Evolutionary conservation across 2,113 vertebrate genomes (phyloP).

Genomic region (Triplophysa tibetana): DNA sequence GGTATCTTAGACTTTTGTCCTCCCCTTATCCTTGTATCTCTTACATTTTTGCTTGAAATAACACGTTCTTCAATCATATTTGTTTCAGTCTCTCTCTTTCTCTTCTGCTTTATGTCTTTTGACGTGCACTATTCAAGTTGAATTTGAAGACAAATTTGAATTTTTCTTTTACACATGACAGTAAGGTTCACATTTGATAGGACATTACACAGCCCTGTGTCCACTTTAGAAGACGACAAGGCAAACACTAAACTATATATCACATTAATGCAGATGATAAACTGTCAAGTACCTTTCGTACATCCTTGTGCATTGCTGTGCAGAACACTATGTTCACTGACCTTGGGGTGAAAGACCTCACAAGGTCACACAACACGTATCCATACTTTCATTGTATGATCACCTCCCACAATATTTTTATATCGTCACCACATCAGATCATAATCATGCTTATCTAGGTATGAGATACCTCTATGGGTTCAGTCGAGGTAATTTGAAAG

Average conservation of each 20-base stretch:
- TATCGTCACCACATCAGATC: background rate
- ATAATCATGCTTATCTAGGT: background rate
- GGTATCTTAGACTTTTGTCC: too few relatives aligned
- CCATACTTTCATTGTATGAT: background rate
- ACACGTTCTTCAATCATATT: too few relatives aligned
- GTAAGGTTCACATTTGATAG: background rate
- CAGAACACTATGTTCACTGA: slow-evolving; percentile 45
- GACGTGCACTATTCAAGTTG: background rate
- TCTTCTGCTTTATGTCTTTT: background rate
- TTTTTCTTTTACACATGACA: background rate
- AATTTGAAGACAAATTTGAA: background rate
- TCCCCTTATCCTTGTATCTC: too few relatives aligned
- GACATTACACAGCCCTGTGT: slow-evolving; percentile 4
- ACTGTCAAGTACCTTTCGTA: background rate
- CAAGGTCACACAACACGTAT: background rate
- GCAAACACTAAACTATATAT: background rate
- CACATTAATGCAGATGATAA: background rate
- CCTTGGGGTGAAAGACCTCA: slow-evolving; percentile 22
- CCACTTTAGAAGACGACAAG: background rate
- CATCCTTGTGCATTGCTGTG: slow-evolving; percentile 12
- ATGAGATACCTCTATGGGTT: slow-evolving; percentile 5
- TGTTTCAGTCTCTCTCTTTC: background rate
- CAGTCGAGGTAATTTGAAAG: background rate
- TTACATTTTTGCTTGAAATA: too few relatives aligned
- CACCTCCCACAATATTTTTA: background rate